phyloP scores from a whole-genome alignment of 2,797 vertebrate genomes.

The Eremophila alpestris region DNA sequence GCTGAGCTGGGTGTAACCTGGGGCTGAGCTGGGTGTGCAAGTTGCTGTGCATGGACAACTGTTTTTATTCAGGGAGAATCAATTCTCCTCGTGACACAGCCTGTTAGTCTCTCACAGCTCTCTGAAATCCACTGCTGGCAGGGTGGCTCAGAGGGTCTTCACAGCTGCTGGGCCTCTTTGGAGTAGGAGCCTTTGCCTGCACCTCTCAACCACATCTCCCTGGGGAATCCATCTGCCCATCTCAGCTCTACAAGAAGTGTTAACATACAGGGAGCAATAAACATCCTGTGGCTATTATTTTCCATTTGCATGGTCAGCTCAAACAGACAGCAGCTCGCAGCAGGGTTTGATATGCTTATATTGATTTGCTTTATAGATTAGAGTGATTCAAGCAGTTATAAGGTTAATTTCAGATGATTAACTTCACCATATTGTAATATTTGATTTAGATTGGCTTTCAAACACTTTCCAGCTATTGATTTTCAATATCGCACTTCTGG shows the following conservation, averaged over 20 bases:
- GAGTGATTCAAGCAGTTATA: constrained; percentile 73
- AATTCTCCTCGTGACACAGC: background rate
- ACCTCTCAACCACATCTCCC: background rate
- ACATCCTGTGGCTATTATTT: constrained; percentile 27
- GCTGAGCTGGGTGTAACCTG: background rate
- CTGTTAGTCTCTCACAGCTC: background rate
- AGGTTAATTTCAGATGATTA: constrained; percentile 84
- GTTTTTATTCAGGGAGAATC: background rate
- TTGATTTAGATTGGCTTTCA: constrained; percentile 80
- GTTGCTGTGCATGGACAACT: background rate
- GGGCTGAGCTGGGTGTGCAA: background rate
- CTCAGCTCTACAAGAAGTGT: background rate
- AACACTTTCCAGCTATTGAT: constrained; percentile 78
- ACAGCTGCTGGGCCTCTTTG: background rate
- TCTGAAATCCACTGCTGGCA: background rate
- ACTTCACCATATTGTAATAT: constrained; percentile 79
- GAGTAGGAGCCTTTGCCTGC: background rate
- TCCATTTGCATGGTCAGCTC: constrained; percentile 37
- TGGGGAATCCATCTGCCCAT: background rate
- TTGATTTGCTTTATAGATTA: constrained; percentile 76
- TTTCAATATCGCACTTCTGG: constrained; percentile 76
- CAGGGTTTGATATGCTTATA: constrained; percentile 46
- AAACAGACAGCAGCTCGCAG: background rate
- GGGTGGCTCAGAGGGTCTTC: background rate
- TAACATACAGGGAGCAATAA: background rate